Evolutionary conservation across 2,113 vertebrate genomes (phyloP), one percentile per base, ranked within the genome.

Genomic region (Nibea albiflora): DNA sequence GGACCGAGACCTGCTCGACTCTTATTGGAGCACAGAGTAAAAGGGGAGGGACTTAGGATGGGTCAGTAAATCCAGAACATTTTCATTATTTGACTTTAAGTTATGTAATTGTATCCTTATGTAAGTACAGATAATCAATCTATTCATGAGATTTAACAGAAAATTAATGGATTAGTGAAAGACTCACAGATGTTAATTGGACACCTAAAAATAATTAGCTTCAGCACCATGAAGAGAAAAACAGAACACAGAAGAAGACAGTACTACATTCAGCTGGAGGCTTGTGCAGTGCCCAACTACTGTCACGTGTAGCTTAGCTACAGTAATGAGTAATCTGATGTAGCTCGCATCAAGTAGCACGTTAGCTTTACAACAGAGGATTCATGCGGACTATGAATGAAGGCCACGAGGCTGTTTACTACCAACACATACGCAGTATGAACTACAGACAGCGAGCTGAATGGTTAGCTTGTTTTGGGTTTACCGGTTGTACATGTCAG

Each of bases 401-500:
- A 71, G 4, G 49, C 46, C 60, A 42, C 7, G 57, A 17, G 4
- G 7, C 39, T 3, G 12, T 26, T 57, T 39, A 11, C 6, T 22
- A 7, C 22, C 11, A 17, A 3, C n/a, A 24, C 31, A 19, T 4
- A 15, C 3, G 5, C 0, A 22, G 20, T 44, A 69, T 52, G 0
- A 1, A 62, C 5, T n/a, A 20, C 28, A 10, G 0, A 5, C 0
- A 3, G 83, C 17, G 86, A 75, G 50, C 31, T 62, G 2, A 4
- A 15, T 4, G 10, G 49, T 68, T 82, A 86, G 88, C 86, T 72
- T 44, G 49, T 42, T 24, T 46, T 0, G 46, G 20, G 12, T 63
- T 91, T 94, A 98, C 98, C 97, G 96, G 94, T 98, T 99, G 91
- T 99, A 99, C 97, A 99, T 98, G 90, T 99, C 97, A 5, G 98